Percentiles rank a stretch among this genome's conserved stretches.
Conservation (phyloP, 1,140 invertebrate species). For the Pogonomyrmex barbatus region DNA sequence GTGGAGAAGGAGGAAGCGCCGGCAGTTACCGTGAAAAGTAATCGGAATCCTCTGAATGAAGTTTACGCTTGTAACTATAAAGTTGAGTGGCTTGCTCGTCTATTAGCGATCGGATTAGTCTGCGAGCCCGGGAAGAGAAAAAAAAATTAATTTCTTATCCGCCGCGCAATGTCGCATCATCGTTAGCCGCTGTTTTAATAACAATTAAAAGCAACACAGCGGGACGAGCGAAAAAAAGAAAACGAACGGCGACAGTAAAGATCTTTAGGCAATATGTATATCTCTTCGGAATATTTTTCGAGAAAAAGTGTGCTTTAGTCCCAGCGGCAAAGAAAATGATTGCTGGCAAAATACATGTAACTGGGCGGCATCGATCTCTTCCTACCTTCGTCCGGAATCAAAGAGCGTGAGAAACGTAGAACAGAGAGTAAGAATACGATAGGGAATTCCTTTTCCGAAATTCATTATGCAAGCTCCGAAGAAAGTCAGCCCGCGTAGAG, state of each 20-base stretch:
- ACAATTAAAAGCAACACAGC: constrained; percentile 35
- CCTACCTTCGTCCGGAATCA: constrained; percentile 29
- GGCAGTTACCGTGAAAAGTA: constrained; percentile 72
- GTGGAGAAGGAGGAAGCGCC: constrained; percentile 13
- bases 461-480: constrained; percentile 69
- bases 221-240: not conserved
- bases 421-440: constrained; percentile 32
- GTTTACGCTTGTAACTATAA: constrained; percentile 77
- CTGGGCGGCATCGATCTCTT: constrained; percentile 55
- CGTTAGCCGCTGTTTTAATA: constrained; percentile 65
- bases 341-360: constrained; percentile 66
- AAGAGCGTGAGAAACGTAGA: constrained; percentile 40
- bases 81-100: constrained; percentile 69
- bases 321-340: not conserved
- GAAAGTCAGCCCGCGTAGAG: constrained; percentile 35
- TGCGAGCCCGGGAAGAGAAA: constrained; percentile 47
- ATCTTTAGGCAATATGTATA: not conserved
- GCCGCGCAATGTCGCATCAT: constrained; percentile 59
- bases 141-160: constrained; percentile 77
- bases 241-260: too few species aligned
- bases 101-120: constrained; percentile 75
- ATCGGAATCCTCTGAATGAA: constrained; percentile 74
- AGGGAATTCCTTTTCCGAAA: constrained; percentile 61
- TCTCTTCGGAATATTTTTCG: constrained; percentile 21
- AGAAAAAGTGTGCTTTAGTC: not conserved